Percentiles rank a stretch among this genome's conserved stretches.
These are phyloP conservation scores for Deroplatys truncata DNA, from an alignment of 2,888 invertebrate species.

Conservation along the genomic window DNA sequence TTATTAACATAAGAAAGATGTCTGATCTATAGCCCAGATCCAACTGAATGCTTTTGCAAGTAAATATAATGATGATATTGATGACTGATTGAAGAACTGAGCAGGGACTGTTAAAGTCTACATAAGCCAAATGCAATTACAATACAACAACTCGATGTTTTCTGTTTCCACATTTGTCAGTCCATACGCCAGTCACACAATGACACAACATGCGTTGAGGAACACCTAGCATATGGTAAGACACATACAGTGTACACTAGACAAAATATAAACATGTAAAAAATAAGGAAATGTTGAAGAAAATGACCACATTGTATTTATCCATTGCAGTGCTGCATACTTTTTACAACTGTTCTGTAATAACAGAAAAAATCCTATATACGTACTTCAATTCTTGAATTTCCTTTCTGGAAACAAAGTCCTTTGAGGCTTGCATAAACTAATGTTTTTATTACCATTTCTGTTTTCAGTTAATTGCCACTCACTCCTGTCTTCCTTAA, in stretches of 20 bases:
- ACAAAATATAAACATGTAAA: conserved; percentile 29
- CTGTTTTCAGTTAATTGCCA: no score
- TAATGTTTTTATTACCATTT: no score
- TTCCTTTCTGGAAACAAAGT: no score
- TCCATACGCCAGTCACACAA: conserved; percentile 4
- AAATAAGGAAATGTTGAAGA: conserved; percentile 14
- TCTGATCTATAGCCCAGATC: not conserved
- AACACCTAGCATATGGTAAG: conserved; percentile 29
- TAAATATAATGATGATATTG: not conserved
- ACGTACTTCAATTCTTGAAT: no score
- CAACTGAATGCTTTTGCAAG: not conserved
- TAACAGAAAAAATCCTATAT: no score
- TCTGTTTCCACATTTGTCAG: not conserved
- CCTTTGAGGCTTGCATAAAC: no score
- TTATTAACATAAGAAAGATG: no score
- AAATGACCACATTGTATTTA: not conserved
- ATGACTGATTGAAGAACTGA: not conserved
- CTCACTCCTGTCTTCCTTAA: no score
- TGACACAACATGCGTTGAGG: conserved; percentile 8
- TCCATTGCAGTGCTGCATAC: not conserved
- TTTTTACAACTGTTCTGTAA: not conserved
- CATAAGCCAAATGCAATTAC: conserved; percentile 2
- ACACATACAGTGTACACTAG: conserved; percentile 29
- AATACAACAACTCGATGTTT: conserved; percentile 7
- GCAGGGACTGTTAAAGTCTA: not conserved